Percentiles rank a stretch among this genome's conserved stretches.
Conservation (phyloP, 2,888 invertebrate species). For the Agonopterix arenella region DNA sequence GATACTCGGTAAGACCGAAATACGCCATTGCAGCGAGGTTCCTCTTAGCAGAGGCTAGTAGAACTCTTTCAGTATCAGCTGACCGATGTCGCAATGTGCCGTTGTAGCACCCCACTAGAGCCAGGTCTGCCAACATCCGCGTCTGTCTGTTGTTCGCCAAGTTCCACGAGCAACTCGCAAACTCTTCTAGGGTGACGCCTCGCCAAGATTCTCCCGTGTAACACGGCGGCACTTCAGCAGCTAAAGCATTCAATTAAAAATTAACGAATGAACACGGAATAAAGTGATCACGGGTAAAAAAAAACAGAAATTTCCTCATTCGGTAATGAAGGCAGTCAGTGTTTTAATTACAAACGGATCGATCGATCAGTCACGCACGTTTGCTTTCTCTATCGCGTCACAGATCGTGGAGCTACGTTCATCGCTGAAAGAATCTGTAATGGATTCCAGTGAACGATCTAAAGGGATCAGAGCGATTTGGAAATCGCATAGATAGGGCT, state of each 20-base stretch:
- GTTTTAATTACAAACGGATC: conserved; percentile 28
- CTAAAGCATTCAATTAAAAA: conserved; percentile 25
- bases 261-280: background rate
- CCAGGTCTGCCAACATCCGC: conserved; percentile 97
- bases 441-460: conserved; percentile 4
- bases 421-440: conserved; percentile 1
- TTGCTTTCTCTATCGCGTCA: conserved; percentile 24
- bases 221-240: conserved; percentile 90
- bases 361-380: conserved; percentile 26
- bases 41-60: conserved; percentile 96
- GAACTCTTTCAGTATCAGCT: conserved; percentile 86
- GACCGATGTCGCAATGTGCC: conserved; percentile 82
- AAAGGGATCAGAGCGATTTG: conserved; percentile 3
- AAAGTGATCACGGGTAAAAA: conserved; percentile 1
- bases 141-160: conserved; percentile 98
- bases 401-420: background rate
- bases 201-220: conserved; percentile 89
- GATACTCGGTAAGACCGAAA: conserved; percentile 97
- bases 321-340: conserved; percentile 24
- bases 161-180: conserved; percentile 94
- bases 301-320: conserved; percentile 17
- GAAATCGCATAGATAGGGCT: conserved; percentile 7
- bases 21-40: conserved; percentile 97
- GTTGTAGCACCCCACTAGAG: conserved; percentile 97
- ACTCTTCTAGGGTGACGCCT: conserved; percentile 93